A percentile compares a stretch with the other conserved stretches of the same genome.
Conservation (phyloP, 2,888 invertebrate genomes). For the Plebejus melissa region DNA sequence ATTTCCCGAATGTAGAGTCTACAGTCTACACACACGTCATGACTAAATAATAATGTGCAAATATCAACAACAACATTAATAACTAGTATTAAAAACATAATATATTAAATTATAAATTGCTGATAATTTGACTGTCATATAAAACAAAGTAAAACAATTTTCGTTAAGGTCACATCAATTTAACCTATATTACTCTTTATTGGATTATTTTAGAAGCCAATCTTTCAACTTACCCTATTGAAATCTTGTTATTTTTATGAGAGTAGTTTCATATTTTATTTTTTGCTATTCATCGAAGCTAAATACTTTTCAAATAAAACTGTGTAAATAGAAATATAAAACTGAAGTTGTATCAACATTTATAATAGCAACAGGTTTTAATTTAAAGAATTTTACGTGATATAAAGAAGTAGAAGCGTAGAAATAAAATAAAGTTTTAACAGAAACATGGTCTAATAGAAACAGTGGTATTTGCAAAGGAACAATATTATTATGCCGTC, state of each 20-base stretch:
- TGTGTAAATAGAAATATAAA: background rate
- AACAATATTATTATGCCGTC: background rate
- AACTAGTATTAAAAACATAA: too few species aligned
- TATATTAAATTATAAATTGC: too few species aligned
- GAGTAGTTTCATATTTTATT: background rate
- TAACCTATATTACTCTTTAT: background rate
- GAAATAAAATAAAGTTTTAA: background rate
- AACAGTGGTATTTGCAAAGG: background rate
- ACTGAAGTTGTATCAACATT: background rate
- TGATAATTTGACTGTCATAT: too few species aligned
- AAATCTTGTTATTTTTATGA: background rate
- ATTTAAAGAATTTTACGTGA: background rate
- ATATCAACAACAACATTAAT: too few species aligned
- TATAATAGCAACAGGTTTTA: background rate
- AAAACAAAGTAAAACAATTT: background rate
- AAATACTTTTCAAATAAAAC: background rate
- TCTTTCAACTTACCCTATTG: background rate
- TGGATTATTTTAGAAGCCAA: background rate
- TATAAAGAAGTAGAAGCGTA: background rate
- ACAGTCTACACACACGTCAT: too few species aligned
- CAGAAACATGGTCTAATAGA: background rate
- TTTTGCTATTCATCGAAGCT: background rate
- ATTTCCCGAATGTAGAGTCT: too few species aligned
- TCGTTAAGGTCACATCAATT: background rate
- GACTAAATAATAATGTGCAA: too few species aligned